Evolutionary conservation across 2,797 vertebrate species (phyloP).

Genomic region (Dryobates pubescens): DNA sequence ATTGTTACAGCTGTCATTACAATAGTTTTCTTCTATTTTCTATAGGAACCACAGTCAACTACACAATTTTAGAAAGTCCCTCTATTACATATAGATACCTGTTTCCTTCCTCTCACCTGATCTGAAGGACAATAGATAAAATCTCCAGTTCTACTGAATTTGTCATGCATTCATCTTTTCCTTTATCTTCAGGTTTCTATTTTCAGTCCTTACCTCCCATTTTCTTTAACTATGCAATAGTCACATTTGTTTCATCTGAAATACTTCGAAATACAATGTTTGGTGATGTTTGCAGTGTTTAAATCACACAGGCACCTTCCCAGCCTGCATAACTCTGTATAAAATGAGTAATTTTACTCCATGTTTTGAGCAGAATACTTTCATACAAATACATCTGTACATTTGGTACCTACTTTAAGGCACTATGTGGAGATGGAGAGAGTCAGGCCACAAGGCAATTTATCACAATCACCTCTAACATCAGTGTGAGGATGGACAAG

Average conservation of each 20-base stretch:
- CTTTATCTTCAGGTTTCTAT: not conserved
- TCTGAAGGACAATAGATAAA: constrained; percentile 27
- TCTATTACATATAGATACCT: not conserved
- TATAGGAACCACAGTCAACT: not conserved
- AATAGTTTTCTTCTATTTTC: constrained; percentile 39
- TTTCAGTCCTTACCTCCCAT: not conserved
- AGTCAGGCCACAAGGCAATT: not conserved
- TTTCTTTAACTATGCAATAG: not conserved
- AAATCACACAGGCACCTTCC: not conserved
- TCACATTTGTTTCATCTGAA: not conserved
- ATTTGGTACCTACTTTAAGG: not conserved
- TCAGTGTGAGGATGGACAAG: not conserved
- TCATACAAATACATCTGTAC: not conserved
- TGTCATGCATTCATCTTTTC: not conserved
- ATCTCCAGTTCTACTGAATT: not conserved
- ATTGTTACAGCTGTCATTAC: constrained; percentile 2
- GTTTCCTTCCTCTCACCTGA: not conserved
- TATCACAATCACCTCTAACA: not conserved
- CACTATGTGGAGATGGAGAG: not conserved
- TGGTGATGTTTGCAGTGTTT: not conserved
- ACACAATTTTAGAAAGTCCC: not conserved
- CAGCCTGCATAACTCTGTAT: not conserved
- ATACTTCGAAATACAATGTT: not conserved
- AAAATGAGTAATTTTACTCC: not conserved
- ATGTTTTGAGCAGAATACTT: not conserved